Percentiles rank a stretch among this genome's conserved stretches.
Evolutionary conservation across 1,140 invertebrate genomes (phyloP).

Genomic region (Odontomachus brunneus): DNA sequence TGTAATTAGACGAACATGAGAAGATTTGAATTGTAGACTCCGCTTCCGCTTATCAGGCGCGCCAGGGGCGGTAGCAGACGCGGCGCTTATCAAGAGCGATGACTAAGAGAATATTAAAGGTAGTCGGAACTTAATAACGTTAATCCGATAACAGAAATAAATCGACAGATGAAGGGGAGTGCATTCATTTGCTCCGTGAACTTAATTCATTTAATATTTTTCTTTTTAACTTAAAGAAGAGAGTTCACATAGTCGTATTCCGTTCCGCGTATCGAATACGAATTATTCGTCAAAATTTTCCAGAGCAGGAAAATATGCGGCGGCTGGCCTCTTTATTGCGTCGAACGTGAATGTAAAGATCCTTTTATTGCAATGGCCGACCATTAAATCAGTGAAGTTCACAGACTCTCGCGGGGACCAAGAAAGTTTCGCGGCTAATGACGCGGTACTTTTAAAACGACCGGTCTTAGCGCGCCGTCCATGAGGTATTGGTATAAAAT

Average conservation of each 20-base stretch:
- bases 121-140: background rate
- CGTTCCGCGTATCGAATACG: background rate
- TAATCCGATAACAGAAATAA: background rate
- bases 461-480: slow-evolving; percentile 51
- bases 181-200: too few relatives aligned
- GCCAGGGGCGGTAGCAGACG: slow-evolving; percentile 20
- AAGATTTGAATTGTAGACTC: slow-evolving; percentile 57
- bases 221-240: background rate
- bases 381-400: slow-evolving; percentile 72
- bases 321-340: slow-evolving; percentile 17
- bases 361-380: slow-evolving; percentile 56
- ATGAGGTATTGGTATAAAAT: slow-evolving; percentile 39
- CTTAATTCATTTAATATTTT: background rate
- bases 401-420: slow-evolving; percentile 43
- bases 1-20: slow-evolving; percentile 58
- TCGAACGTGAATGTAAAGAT: slow-evolving; percentile 40
- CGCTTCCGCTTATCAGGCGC: slow-evolving; percentile 39
- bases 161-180: too few relatives aligned
- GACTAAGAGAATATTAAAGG: slow-evolving; percentile 9
- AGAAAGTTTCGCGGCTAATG: slow-evolving; percentile 71
- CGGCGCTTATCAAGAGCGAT: background rate
- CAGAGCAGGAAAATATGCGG: background rate
- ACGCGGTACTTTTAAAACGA: slow-evolving; percentile 70
- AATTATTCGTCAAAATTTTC: slow-evolving; percentile 15
- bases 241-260: background rate